Evolutionary conservation across 2,888 invertebrate genomes (phyloP), one percentile per base, ranked within the genome.

Genomic region (Lordiphosa fenestrarum): DNA sequence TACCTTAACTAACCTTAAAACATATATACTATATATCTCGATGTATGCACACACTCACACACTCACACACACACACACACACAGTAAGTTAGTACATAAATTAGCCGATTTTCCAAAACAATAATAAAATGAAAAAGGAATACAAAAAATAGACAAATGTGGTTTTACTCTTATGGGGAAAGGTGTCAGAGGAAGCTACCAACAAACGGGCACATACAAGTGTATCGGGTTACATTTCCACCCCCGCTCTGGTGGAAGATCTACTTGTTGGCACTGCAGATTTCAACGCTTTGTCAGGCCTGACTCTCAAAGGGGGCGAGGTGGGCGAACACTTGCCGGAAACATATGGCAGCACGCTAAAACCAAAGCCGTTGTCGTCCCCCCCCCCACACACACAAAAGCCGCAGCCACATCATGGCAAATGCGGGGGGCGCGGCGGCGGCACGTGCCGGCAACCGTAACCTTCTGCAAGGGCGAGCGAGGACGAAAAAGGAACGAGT

Each of bases 281-380:
- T 78, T 76, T 77, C 73, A 77, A 70, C 76, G 76, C 76, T 78
- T 73, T 71, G 30, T 63, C 71, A 71, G 55, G 73, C 42, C 62
- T 54, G 40, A 58, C 38, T 30, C 30, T 30, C 2, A 15, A 12
- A 33, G 10, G 42, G 48, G 55, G n/a, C 25, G 48, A 54, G 53
- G 56, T 54, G 49, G 56, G 64, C 70, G 75, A 73, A 76, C 80
- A 77, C 76, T 77, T 80, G 80, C 80, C 77, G 77, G 77, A 77
- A 77, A 77, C 77, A 77, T 77, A 77, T 77, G 77, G 77, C 76
- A 66, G 72, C 80, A 74, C 74, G 80, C 80, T 77, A 74, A 77
- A 80, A 76, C 77, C 80, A 77, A 80, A 76, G 69, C 68, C 72
- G 70, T 57, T 49, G 71, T 55, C 60, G 35, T 56, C 47, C 61